Conservation (phyloP, 1,140 invertebrate species). For the Argopecten irradians region DNA sequence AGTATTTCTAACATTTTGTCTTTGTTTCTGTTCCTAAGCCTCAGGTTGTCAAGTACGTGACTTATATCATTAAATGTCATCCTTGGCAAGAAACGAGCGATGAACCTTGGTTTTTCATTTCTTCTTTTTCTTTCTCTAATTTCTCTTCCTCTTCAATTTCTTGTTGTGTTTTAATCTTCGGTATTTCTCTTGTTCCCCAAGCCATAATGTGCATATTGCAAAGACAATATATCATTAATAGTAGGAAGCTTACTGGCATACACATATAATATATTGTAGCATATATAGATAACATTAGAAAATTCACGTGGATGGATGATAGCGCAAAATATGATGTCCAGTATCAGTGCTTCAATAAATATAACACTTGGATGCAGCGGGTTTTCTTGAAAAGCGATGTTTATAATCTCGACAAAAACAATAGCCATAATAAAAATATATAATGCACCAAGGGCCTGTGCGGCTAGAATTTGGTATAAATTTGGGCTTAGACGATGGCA, state of each 20-base stretch:
- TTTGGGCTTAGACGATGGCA: slow-evolving; percentile 79
- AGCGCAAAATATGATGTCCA: slow-evolving; percentile 82
- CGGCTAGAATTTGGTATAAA: slow-evolving; percentile 78
- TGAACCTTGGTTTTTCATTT: slow-evolving; percentile 61
- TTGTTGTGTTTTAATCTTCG: slow-evolving; percentile 76
- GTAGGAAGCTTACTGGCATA: slow-evolving; percentile 94
- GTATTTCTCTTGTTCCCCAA: slow-evolving; percentile 93
- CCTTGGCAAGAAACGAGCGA: slow-evolving; percentile 79
- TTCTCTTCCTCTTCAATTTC: slow-evolving; percentile 30
- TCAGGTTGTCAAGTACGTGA: slow-evolving; percentile 87
- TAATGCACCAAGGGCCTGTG: slow-evolving; percentile 62
- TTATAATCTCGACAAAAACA: slow-evolving; percentile 68
- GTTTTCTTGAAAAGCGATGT: slow-evolving; percentile 62
- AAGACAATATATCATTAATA: slow-evolving; percentile 92
- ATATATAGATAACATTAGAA: slow-evolving; percentile 84
- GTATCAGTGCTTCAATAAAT: slow-evolving; percentile 59
- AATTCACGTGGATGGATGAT: slow-evolving; percentile 91
- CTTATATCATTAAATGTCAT: slow-evolving; percentile 83
- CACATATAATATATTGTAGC: slow-evolving; percentile 92
- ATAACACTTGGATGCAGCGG: slow-evolving; percentile 67
- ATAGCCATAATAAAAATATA: slow-evolving; percentile 71
- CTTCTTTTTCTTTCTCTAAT: slow-evolving; percentile 58
- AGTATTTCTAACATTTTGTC: slow-evolving; percentile 55
- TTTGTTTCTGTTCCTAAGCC: slow-evolving; percentile 34
- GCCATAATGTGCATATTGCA: slow-evolving; percentile 93